phyloP scores from a whole-genome alignment of 2,113 vertebrate species.

The Ammodytes dubius region DNA sequence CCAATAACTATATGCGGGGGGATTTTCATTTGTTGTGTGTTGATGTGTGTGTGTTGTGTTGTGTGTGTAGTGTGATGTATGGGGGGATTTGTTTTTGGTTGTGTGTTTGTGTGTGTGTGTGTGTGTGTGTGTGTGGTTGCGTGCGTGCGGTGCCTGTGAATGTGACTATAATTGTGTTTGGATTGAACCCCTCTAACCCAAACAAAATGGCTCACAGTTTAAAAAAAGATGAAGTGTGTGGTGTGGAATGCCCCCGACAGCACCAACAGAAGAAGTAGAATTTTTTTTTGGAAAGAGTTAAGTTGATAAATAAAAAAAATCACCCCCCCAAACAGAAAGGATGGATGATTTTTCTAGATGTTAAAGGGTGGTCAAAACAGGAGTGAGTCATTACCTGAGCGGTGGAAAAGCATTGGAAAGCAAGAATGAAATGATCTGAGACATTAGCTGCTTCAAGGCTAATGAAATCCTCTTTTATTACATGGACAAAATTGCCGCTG shows the following conservation, averaged over 20 bases:
- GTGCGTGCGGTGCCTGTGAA: constrained; percentile 14
- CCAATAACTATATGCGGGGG: constrained; percentile 55
- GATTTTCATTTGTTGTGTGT: constrained; percentile 46
- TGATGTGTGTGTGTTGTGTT: constrained; percentile 1
- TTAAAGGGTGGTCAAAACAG: neutral
- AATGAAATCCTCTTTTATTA: constrained; percentile 43
- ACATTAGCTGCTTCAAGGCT: constrained; percentile 38
- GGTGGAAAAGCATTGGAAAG: constrained; percentile 18
- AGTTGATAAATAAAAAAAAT: neutral
- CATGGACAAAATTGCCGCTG: constrained; percentile 7
- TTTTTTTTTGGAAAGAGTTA: constrained; percentile 18
- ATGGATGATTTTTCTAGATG: neutral
- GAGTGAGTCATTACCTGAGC: constrained; percentile 14
- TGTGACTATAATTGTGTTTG: constrained; percentile 62
- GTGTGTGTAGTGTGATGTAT: too few species aligned
- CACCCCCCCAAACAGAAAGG: neutral
- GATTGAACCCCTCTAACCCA: constrained; percentile 65
- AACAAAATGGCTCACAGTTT: constrained; percentile 46
- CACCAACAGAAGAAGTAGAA: constrained; percentile 1
- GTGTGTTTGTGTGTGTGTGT: constrained; percentile 12
- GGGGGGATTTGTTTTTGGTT: too few species aligned
- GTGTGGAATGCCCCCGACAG: neutral
- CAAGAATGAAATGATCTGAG: constrained; percentile 38
- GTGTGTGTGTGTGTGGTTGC: neutral
- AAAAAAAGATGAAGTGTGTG: constrained; percentile 20